Conservation (phyloP, 2,113 vertebrate species). For the Salvelinus namaycush region DNA sequence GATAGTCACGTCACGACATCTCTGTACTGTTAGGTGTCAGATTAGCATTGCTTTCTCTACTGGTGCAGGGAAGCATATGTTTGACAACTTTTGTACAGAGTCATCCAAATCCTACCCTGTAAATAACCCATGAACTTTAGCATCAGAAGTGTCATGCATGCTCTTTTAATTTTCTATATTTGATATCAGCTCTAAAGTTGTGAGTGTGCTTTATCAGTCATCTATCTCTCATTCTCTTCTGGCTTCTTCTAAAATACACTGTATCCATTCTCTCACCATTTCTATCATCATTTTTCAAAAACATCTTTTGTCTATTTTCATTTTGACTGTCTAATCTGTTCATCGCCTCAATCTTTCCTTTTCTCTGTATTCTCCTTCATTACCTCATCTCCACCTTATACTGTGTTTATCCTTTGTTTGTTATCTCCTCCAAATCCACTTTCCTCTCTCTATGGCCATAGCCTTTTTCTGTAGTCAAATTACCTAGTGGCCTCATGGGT, state of each 20-base stretch:
- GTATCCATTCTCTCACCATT: background rate
- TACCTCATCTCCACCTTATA: background rate
- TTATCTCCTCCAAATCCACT: background rate
- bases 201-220: too few relatives aligned
- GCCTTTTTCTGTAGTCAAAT: background rate
- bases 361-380: background rate
- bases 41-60: constrained; percentile 34
- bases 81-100: background rate
- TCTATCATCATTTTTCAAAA: background rate
- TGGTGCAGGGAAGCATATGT: constrained; percentile 7
- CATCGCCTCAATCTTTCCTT: background rate
- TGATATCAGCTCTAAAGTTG: too few relatives aligned
- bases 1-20: background rate
- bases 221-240: too few relatives aligned
- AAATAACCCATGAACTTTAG: constrained; percentile 12
- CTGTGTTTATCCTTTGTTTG: background rate
- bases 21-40: constrained; percentile 33
- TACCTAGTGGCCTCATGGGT: background rate
- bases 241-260: too few relatives aligned
- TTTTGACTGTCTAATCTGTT: too few relatives aligned
- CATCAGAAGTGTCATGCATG: background rate
- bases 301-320: too few relatives aligned
- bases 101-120: constrained; percentile 16
- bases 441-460: background rate
- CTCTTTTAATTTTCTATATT: background rate